These are phyloP conservation scores for Leptinotarsa texana DNA, from an alignment of 1,140 invertebrate genomes.

Conservation along the genomic window DNA sequence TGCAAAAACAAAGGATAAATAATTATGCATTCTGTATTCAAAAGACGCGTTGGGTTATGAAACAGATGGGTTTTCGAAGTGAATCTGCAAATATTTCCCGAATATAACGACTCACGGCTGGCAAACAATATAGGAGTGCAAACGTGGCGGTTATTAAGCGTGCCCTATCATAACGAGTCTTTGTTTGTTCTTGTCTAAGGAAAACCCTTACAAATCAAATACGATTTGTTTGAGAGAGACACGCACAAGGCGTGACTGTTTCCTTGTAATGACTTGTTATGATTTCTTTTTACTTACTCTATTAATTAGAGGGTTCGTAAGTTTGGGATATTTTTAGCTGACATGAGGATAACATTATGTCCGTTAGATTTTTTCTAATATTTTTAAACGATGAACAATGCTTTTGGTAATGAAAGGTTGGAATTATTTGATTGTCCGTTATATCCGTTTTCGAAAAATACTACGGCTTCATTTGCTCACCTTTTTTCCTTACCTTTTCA, in stretches of 20 bases:
- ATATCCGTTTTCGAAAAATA: no score
- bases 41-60: neutral
- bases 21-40: neutral
- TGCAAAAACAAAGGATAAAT: no score
- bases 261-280: neutral
- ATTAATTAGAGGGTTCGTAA: no score
- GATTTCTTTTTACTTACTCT: neutral
- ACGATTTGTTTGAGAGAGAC: neutral
- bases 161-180: neutral
- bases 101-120: neutral
- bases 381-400: no score
- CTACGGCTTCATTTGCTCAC: no score
- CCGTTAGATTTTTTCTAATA: no score
- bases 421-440: no score
- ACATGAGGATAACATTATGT: no score
- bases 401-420: no score
- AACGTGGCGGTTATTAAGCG: conserved; percentile 14
- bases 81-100: conserved; percentile 3
- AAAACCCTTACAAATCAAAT: conserved; percentile 13
- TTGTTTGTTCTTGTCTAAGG: conserved; percentile 12
- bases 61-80: conserved; percentile 3
- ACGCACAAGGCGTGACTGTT: neutral
- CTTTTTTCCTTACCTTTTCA: no score
- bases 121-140: neutral
- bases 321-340: no score